phyloP scores from a whole-genome alignment of 2,888 invertebrate genomes.

The Willowsia nigromaculata region DNA sequence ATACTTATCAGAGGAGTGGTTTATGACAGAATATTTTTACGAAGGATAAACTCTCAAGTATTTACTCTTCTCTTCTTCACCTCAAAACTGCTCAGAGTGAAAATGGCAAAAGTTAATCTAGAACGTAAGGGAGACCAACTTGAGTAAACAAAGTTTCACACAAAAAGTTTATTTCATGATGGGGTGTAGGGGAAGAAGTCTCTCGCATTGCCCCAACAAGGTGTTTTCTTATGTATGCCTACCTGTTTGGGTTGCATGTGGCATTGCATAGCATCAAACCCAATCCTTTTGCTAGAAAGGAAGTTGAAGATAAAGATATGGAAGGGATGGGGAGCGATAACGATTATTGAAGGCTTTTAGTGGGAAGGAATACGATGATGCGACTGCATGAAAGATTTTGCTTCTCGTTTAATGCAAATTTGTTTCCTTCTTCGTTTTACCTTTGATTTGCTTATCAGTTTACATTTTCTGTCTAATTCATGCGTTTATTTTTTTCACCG shows the following conservation, averaged over 20 bases:
- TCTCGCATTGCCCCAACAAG: constrained; percentile 26
- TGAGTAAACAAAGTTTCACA: too few relatives aligned
- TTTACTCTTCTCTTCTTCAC: background rate
- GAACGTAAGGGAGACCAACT: too few relatives aligned
- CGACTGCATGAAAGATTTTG: background rate
- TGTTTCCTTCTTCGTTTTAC: background rate
- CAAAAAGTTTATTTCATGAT: too few relatives aligned
- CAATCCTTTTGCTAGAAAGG: background rate
- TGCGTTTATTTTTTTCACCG: background rate
- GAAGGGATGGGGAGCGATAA: too few relatives aligned
- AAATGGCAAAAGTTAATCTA: constrained; percentile 48
- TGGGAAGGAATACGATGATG: too few relatives aligned
- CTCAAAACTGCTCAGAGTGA: constrained; percentile 54
- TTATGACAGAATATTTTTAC: constrained; percentile 55
- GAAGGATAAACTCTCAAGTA: background rate
- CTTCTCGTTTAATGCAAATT: constrained; percentile 15
- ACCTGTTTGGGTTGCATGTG: too few relatives aligned
- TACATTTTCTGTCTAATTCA: background rate
- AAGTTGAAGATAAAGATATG: background rate
- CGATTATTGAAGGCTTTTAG: too few relatives aligned
- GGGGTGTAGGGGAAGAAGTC: constrained; percentile 16
- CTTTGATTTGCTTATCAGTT: constrained; percentile 37
- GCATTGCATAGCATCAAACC: background rate
- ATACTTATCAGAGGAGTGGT: background rate
- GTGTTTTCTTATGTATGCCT: constrained; percentile 2